Base-by-base conservation (phyloP, 1,140 invertebrate species). In the Trichonephila clavata region DNA sequence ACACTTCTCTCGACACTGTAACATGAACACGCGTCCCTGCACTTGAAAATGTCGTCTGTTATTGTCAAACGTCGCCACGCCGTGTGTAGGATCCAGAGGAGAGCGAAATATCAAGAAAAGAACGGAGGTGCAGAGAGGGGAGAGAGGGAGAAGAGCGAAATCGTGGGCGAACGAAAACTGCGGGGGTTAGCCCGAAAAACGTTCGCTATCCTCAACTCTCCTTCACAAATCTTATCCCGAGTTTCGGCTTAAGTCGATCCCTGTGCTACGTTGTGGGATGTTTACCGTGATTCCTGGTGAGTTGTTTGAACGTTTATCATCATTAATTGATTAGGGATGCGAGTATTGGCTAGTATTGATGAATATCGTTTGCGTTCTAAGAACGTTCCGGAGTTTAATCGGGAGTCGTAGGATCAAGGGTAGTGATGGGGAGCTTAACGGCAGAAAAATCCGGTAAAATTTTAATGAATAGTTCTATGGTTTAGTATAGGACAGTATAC, bases 121-220 rank as follows among this genome's bases (percentile, higher is more conserved):
- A 57, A 21, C 14, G 87, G 16, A 89, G 39, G 39, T 13, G 13
- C 8, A 43, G 61, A 13, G 60, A 43, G 32, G 14, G 61, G 61
- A 39, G 61, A 61, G 61, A 50, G 32, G 43, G 32, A 7, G 39
- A 18, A 16, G 43, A 50, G 39, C n/a, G 43, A 90, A 90, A 60
- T 90, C 89, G 89, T 90, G 89, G 89, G 89, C 89, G 89, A 90
- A 59, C 32, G 21, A 61, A 90, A 90, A 90, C 63, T 90, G 89
- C 89, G 89, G 89, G 89, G 89, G 89, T 90, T 90, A 89, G 63
- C 87, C 39, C 39, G 84, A 59, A 59, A 59, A 61, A 61, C 50
- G n/a, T 65, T 63, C 65, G 13, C 27, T 39, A 71, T 71, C 61
- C 87, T 89, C 87, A 32, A 27, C 87, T 71, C 87, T 57, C 43